Conservation (phyloP, 1,140 invertebrate genomes). For the Babylonia areolata region DNA sequence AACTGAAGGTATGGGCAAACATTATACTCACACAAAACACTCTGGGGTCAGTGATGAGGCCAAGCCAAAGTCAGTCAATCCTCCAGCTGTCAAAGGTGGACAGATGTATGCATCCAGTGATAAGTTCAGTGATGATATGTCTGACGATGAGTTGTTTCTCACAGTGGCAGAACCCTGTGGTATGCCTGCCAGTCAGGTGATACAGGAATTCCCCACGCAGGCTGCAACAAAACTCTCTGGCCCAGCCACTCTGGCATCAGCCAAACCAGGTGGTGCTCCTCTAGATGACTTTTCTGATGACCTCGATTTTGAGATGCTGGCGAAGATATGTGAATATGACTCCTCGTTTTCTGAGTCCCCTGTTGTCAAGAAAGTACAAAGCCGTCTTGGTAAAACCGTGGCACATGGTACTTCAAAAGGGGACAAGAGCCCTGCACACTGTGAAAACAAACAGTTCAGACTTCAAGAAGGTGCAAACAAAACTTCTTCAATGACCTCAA, state of each 20-base stretch:
- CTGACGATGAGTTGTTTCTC: conserved; percentile 61
- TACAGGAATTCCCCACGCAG: conserved; percentile 25
- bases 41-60: background rate
- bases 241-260: background rate
- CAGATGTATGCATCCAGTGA: background rate
- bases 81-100: background rate
- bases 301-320: background rate
- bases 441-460: background rate
- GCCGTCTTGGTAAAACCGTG: background rate
- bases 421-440: background rate
- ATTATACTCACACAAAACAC: background rate
- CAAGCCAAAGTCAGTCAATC: background rate
- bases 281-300: conserved; percentile 11
- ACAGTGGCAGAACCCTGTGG: conserved; percentile 63
- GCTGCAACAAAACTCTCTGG: background rate
- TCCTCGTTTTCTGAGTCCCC: conserved; percentile 4
- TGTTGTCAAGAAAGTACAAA: background rate
- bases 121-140: conserved; percentile 26
- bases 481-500: background rate
- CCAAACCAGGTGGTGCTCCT: background rate
- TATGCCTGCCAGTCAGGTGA: conserved; percentile 57
- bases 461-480: background rate
- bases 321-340: conserved; percentile 9
- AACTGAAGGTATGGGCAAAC: background rate
- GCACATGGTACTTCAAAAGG: no score